Conservation (phyloP, 2,797 vertebrate genomes). For the Malurus leucopterus region DNA sequence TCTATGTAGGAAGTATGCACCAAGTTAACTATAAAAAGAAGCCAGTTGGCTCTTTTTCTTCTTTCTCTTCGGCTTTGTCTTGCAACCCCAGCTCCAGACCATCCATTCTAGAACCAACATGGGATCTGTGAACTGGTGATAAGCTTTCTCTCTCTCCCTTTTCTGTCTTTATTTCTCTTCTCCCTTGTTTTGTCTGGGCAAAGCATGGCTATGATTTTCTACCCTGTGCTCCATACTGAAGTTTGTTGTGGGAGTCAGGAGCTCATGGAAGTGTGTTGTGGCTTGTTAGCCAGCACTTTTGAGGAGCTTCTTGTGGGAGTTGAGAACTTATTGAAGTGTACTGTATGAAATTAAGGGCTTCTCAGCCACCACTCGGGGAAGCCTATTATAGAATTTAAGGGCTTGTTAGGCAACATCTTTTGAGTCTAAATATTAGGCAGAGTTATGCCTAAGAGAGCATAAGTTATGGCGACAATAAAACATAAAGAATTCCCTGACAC, state of each 20-base stretch:
- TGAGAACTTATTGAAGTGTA: neutral
- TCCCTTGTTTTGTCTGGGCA: neutral
- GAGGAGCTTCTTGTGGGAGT: neutral
- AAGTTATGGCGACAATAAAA: neutral
- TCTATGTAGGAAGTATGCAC: neutral
- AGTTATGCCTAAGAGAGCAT: neutral
- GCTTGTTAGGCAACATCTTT: neutral
- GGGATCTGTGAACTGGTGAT: neutral
- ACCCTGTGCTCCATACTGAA: neutral
- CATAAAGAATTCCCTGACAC: neutral
- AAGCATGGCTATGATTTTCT: neutral
- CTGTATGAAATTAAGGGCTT: neutral
- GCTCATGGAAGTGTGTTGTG: neutral
- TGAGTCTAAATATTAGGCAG: neutral
- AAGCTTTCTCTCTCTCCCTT: neutral
- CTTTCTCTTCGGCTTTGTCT: neutral
- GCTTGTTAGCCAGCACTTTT: neutral
- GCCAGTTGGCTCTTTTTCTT: neutral
- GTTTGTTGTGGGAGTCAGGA: neutral
- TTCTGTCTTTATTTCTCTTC: neutral
- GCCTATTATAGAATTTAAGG: neutral
- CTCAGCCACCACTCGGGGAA: neutral
- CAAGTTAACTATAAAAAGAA: neutral
- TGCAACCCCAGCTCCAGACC: neutral
- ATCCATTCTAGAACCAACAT: neutral